Evolutionary conservation across 2,113 vertebrate genomes (phyloP).

Genomic region (Psephotus haematonotus): DNA sequence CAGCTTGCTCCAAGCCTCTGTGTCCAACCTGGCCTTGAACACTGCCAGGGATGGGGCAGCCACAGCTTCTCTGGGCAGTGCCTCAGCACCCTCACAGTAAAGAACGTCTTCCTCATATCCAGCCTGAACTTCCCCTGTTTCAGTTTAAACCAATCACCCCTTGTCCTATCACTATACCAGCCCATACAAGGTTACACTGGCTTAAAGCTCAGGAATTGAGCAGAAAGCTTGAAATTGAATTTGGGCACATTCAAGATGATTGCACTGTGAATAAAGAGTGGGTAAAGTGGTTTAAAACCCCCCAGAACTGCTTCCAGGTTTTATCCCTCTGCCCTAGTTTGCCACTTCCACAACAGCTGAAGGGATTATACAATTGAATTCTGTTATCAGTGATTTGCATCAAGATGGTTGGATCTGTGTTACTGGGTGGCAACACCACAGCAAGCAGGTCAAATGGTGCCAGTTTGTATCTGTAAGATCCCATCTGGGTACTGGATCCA

Average conservation of each 20-base stretch:
- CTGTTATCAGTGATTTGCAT: background rate
- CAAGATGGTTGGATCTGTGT: background rate
- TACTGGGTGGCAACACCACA: background rate
- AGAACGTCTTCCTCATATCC: fast-evolving
- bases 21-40: too few species aligned
- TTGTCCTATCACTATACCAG: background rate
- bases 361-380: background rate
- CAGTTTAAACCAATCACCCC: background rate
- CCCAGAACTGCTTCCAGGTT: background rate
- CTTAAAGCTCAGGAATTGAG: background rate
- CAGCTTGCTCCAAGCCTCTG: background rate
- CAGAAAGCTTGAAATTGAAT: background rate
- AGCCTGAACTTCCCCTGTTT: background rate
- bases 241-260: background rate
- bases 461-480: background rate
- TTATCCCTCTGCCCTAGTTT: background rate
- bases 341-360: background rate
- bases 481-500: background rate
- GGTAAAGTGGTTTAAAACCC: background rate
- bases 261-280: background rate
- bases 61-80: background rate
- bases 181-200: background rate
- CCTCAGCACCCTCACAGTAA: background rate
- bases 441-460: background rate
- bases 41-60: background rate